These are phyloP conservation scores for Ametastegia equiseti DNA, from an alignment of 2,888 invertebrate genomes.

Conservation along the genomic window DNA sequence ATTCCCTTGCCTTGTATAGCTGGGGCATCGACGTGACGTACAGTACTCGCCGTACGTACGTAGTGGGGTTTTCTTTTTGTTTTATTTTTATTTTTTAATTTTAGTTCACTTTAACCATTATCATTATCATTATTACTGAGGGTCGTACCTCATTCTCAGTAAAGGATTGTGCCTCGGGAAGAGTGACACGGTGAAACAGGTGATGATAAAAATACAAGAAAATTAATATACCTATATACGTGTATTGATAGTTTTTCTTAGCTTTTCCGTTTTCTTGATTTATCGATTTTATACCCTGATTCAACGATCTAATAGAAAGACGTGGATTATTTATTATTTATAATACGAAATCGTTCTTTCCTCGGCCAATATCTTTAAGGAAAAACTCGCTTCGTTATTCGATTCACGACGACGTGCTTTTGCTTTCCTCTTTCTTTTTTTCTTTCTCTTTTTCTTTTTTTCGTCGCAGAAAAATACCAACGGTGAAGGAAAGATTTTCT, in stretches of 20 bases:
- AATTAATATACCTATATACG: background rate
- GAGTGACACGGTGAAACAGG: conserved; percentile 45
- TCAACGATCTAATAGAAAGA: too few relatives aligned
- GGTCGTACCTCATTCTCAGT: background rate
- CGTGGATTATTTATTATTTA: background rate
- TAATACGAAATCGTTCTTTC: background rate
- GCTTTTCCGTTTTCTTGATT: background rate
- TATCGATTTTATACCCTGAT: background rate
- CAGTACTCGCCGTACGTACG: background rate
- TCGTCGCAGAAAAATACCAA: too few relatives aligned
- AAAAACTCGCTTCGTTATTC: conserved; percentile 10
- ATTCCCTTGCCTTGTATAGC: conserved; percentile 1
- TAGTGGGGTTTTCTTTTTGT: too few relatives aligned
- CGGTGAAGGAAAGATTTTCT: too few relatives aligned
- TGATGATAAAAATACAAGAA: conserved; percentile 32
- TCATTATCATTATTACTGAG: too few relatives aligned
- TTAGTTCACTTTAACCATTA: background rate
- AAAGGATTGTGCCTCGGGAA: conserved; percentile 45
- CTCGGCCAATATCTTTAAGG: background rate
- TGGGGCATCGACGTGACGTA: conserved; percentile 17
- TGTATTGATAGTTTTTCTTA: background rate
- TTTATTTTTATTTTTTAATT: too few relatives aligned
- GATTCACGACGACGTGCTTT: conserved; percentile 18
- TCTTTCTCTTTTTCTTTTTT: too few relatives aligned
- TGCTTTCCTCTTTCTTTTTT: background rate